Evolutionary conservation across 1,140 invertebrate species (phyloP), one percentile per base, ranked within the genome.

Genomic region (Rhynchophorus ferrugineus): DNA sequence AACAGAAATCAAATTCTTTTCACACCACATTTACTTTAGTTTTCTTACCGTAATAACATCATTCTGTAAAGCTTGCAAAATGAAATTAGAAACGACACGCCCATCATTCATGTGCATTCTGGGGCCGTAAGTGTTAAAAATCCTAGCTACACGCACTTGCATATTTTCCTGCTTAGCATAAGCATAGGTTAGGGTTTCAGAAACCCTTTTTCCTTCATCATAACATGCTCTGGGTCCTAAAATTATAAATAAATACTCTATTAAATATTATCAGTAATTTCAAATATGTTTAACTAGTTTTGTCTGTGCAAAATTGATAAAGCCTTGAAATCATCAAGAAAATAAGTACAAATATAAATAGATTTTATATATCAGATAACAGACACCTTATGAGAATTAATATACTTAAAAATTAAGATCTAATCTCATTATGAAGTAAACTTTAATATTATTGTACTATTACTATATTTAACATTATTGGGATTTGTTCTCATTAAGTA

Each of bases 111-210:
- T 93, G 65, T 98, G 95, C 97, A 99, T 99, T 66, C 96, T 74
- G 0, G 96, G 96, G n/a, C 97, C 97, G 70, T 95, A 99, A 0
- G 97, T 99, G 68, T 99, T 99, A 68, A 99, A 99, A 59, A 99
- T 99, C 57, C 97, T 77, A 0, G 96, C 96, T 18, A 99, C 94
- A 54, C 95, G 75, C 3, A 99, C 92, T 46, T 89, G 79, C 6
- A 99, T 87, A 37, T 91, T 88, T 69, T 98, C 95, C 71, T 98
- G 94, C 66, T 95, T 95, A 19, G 88, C 85, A 71, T 99, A 99
- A 0, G 96, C 94, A 70, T 98, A 97, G 57, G 91, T 92, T 21
- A 99, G 76, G 0, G 95, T 91, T 73, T 99, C 96, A 0, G 96
- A 90, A 3, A 98, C 92, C 46, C 96, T 76, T 73, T 99, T 99